These are phyloP conservation scores for Botia kubotai DNA, from an alignment of 2,797 vertebrate species.

Conservation along the genomic window DNA sequence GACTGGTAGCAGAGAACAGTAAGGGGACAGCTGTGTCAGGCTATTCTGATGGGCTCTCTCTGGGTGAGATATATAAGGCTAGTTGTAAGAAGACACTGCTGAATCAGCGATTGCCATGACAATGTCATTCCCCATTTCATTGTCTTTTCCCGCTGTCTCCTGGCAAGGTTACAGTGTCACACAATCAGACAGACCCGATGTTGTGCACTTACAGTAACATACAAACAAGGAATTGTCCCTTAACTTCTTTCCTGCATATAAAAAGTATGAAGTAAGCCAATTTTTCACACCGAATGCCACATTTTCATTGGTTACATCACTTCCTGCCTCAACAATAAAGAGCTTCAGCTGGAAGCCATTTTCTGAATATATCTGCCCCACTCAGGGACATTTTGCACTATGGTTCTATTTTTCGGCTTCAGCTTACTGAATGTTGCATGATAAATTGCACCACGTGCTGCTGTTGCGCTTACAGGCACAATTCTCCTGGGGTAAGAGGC, in stretches of 20 bases:
- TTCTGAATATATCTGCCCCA: neutral
- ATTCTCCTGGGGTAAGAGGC: constrained; percentile 36
- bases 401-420: neutral
- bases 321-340: neutral
- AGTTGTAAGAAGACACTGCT: constrained; percentile 79
- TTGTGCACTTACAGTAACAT: constrained; percentile 16
- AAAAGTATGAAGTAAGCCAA: neutral
- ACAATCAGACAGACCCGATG: constrained; percentile 59
- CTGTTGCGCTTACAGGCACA: constrained; percentile 59
- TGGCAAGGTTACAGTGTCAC: constrained; percentile 70
- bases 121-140: constrained; percentile 73
- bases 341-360: neutral
- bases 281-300: neutral
- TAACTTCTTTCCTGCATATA: no score
- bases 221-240: no score
- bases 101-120: constrained; percentile 77
- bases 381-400: neutral
- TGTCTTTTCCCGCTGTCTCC: constrained; percentile 67
- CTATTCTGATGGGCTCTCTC: constrained; percentile 55
- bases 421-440: constrained; percentile 51
- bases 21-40: constrained; percentile 43
- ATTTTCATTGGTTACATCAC: constrained; percentile 12
- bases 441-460: constrained; percentile 53
- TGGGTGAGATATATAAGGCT: constrained; percentile 72
- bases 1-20: constrained; percentile 3